These are phyloP conservation scores for Tricholauxania praeusta DNA, from an alignment of 2,888 invertebrate species.

Conservation along the genomic window DNA sequence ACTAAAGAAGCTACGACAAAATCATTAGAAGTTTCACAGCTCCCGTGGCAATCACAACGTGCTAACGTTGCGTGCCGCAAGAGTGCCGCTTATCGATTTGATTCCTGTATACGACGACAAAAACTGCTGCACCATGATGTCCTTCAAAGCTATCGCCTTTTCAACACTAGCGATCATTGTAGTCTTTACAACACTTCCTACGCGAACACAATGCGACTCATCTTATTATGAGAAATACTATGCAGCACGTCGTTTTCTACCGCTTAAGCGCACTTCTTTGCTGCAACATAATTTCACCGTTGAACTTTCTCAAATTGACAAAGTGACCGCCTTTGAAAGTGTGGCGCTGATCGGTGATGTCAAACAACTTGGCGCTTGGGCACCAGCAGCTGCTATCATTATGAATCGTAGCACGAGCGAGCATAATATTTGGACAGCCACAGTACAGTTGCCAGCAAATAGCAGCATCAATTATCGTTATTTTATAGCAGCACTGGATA, in stretches of 20 bases:
- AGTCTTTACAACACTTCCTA: constrained; percentile 55
- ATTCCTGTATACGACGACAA: neutral
- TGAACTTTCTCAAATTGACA: constrained; percentile 58
- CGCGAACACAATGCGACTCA: constrained; percentile 57
- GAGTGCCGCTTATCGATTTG: neutral
- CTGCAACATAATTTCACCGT: constrained; percentile 55
- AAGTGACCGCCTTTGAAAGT: constrained; percentile 72
- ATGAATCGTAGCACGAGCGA: constrained; percentile 68
- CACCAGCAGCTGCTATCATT: constrained; percentile 72
- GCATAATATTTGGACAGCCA: constrained; percentile 73
- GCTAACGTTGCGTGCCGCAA: neutral
- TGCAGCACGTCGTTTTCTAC: constrained; percentile 57
- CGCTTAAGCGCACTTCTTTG: constrained; percentile 54
- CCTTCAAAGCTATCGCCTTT: constrained; percentile 39
- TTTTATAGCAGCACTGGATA: constrained; percentile 76
- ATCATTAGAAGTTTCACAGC: neutral
- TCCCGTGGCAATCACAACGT: neutral
- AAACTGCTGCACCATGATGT: constrained; percentile 36
- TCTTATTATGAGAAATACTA: constrained; percentile 64
- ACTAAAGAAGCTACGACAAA: neutral
- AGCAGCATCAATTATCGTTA: constrained; percentile 76
- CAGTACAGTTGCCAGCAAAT: constrained; percentile 75
- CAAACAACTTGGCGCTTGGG: constrained; percentile 78
- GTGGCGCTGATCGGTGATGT: constrained; percentile 79
- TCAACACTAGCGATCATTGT: constrained; percentile 48